A percentile compares a stretch with the other conserved stretches of the same genome.
Conservation (phyloP, 2,888 invertebrate species). For the Trichogramma dendrolimi region DNA sequence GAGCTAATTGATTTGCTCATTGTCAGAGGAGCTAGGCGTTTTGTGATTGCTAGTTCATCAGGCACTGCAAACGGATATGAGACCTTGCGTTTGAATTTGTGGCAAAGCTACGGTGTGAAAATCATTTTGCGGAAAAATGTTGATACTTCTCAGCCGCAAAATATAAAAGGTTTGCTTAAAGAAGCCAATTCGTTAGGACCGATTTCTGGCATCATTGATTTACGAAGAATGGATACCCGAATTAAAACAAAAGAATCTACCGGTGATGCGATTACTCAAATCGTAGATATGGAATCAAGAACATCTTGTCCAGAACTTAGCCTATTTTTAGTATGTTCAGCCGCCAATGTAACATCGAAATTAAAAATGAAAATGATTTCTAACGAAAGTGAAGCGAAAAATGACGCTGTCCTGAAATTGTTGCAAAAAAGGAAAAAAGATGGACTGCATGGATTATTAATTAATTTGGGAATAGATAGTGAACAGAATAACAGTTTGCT, state of each 20-base stretch:
- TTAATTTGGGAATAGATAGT: constrained; percentile 16
- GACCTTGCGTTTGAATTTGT: constrained; percentile 20
- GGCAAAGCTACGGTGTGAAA: constrained; percentile 25
- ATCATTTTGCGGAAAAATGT: constrained; percentile 19
- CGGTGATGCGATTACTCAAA: constrained; percentile 18
- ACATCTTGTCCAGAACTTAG: constrained; percentile 10
- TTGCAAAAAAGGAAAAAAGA: constrained; percentile 20
- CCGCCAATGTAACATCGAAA: not conserved
- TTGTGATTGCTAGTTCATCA: constrained; percentile 24
- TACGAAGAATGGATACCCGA: constrained; percentile 14
- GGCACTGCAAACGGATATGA: constrained; percentile 15
- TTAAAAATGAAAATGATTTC: not conserved
- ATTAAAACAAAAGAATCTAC: not conserved
- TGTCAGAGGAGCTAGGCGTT: constrained; percentile 26
- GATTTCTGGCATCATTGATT: constrained; percentile 29
- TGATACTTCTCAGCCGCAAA: constrained; percentile 21
- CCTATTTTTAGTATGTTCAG: constrained; percentile 25
- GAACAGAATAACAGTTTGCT: constrained; percentile 4
- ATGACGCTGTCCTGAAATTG: constrained; percentile 19
- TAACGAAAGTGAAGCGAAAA: constrained; percentile 6
- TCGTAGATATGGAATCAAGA: constrained; percentile 26
- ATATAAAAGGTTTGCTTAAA: constrained; percentile 23
- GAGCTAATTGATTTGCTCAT: constrained; percentile 30
- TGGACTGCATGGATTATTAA: constrained; percentile 21
- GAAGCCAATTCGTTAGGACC: constrained; percentile 21